Percentiles rank a stretch among this genome's conserved stretches.
Conservation (phyloP, 2,113 vertebrate species). For the Anhinga rufa region DNA sequence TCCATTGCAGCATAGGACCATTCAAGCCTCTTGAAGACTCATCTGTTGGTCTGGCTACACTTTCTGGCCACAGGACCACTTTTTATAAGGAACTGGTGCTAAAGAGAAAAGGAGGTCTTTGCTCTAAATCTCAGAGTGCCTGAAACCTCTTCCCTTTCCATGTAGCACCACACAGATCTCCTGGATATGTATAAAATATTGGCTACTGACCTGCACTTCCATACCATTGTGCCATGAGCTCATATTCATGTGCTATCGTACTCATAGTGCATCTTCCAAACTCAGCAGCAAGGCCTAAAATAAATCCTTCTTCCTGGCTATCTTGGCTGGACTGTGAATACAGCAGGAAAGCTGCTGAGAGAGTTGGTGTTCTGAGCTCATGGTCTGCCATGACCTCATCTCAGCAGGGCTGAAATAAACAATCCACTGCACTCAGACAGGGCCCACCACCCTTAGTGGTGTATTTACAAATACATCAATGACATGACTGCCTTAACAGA, state of each 20-base stretch:
- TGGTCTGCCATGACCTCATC: not conserved
- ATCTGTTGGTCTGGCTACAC: not conserved
- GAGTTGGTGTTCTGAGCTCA: not conserved
- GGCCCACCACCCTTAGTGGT: not conserved
- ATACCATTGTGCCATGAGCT: not conserved
- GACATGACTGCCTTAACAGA: not conserved
- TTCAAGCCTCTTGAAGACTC: not conserved
- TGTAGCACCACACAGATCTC: not conserved
- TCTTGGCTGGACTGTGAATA: too few species aligned
- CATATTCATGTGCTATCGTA: not conserved
- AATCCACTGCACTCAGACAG: not conserved
- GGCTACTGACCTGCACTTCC: not conserved
- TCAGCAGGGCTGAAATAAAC: not conserved
- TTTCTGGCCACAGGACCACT: not conserved
- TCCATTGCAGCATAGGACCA: not conserved
- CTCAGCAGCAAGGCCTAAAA: not conserved
- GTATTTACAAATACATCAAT: not conserved
- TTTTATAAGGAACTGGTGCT: not conserved
- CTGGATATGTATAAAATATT: not conserved
- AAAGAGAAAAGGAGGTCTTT: not conserved
- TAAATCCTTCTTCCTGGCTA: not conserved
- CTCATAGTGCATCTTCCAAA: not conserved
- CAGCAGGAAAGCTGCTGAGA: not conserved
- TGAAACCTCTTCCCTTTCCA: not conserved
- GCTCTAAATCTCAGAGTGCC: not conserved